Evolutionary conservation across 2,113 vertebrate genomes (phyloP), one percentile per base, ranked within the genome.

Genomic region (Callipepla squamata): DNA sequence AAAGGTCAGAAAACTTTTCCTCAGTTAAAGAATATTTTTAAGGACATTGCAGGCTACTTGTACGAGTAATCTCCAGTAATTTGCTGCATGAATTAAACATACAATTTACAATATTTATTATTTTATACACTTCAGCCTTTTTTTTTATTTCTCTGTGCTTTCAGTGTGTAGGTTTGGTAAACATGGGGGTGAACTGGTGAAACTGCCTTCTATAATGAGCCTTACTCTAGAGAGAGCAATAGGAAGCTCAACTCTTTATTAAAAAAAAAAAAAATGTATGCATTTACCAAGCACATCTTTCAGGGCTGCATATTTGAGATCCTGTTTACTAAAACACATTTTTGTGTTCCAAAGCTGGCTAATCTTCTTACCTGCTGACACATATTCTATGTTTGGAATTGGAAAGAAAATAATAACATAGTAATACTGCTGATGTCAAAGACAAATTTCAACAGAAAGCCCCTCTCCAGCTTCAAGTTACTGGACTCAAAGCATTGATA

Each of bases 1-100:
- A 98, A 98, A 98, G 98, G 98, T 98, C 98, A 97, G 97, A 97
- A 98, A 98, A 98, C 97, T 98, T 98, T 98, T 98, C 96, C 97
- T 97, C 97, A 86, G 98, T 96, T 97, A 98, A 97, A 98, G 97
- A 98, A 97, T 98, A 96, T 97, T 97, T 97, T 97, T 98, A 97
- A 98, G 97, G 97, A 97, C 97, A 97, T 97, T 94, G 93, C 93
- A 95, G 90, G 96, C 95, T 97, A 96, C 97, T 98, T 97, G 95
- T 91, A 91, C 81, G 94, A 97, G 96, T 98, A 97, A 97, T 97
- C 92, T 94, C 95, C 96, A 83, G 72, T 97, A 97, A 98, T 98
- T 98, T 97, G 90, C 79, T 92, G 66, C 92, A 95, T 97, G 96
- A 97, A 97, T 98, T 97, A 97, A 96, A 98, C 92, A 96, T 97